phyloP scores from a whole-genome alignment of 2,797 vertebrate species.

The Acanthopagrus latus region DNA sequence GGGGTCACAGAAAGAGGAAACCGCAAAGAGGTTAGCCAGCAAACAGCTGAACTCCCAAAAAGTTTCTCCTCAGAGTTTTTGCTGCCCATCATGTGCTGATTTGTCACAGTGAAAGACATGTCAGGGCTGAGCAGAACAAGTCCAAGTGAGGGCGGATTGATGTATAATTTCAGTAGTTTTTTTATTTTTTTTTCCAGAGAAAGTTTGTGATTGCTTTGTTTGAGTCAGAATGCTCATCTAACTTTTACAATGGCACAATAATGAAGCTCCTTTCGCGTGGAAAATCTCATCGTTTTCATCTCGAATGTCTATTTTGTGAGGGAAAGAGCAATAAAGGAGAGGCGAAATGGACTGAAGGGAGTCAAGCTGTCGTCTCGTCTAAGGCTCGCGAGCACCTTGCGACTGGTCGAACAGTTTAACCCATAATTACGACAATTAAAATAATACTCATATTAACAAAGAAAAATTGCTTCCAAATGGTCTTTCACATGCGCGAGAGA shows the following conservation, averaged over 20 bases:
- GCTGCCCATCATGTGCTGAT: constrained; percentile 51
- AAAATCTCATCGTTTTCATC: not conserved
- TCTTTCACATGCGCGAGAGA: constrained; percentile 71
- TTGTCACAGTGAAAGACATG: constrained; percentile 48
- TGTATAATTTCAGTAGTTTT: not conserved
- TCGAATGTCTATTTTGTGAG: constrained; percentile 14
- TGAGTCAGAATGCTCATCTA: not conserved
- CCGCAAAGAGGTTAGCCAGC: constrained; percentile 75
- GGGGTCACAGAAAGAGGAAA: constrained; percentile 80
- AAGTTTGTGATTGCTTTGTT: constrained; percentile 3
- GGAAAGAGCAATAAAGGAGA: constrained; percentile 36
- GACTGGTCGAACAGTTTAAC: constrained; percentile 86
- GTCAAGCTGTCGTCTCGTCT: constrained; percentile 74
- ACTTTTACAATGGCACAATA: constrained; percentile 2
- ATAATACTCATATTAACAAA: constrained; percentile 89
- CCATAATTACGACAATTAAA: constrained; percentile 88
- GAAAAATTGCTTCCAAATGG: constrained; percentile 89
- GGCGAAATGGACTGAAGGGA: constrained; percentile 57
- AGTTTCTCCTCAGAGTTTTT: constrained; percentile 40
- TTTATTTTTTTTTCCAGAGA: not conserved
- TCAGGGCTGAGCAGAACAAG: constrained; percentile 34
- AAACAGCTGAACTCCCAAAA: constrained; percentile 65
- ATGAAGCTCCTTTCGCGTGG: not conserved
- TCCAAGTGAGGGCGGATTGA: constrained; percentile 11
- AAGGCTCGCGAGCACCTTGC: constrained; percentile 75